Evolutionary conservation across 2,113 vertebrate species (phyloP).

Genomic region (Genyomyrus donnyi): DNA sequence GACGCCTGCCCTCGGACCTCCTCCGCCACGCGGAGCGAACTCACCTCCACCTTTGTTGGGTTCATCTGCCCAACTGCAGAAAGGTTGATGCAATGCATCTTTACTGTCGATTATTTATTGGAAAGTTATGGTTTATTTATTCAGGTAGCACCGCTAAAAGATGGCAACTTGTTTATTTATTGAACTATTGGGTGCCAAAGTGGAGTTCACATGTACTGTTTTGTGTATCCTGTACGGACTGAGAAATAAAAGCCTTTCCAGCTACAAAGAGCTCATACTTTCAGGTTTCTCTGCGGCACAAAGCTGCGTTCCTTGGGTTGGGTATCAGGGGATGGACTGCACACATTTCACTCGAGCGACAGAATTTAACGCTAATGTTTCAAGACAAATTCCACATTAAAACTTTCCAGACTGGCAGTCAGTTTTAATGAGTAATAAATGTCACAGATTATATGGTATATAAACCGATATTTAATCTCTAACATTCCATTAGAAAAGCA

Average conservation of each 20-base stretch:
- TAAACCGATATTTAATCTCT: not conserved
- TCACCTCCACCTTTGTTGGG: slow-evolving; percentile 23
- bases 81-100: slow-evolving; percentile 62
- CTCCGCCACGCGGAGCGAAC: not conserved
- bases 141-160: slow-evolving; percentile 51
- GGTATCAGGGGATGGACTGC: not conserved
- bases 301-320: not conserved
- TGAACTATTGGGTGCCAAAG: slow-evolving; percentile 65
- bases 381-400: not conserved
- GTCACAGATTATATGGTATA: not conserved
- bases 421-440: not conserved
- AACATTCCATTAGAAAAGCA: not conserved
- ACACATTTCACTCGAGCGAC: not conserved
- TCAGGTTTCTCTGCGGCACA: not conserved
- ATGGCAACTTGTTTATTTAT: slow-evolving; percentile 51
- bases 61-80: slow-evolving; percentile 25
- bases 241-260: slow-evolving; percentile 61
- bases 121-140: slow-evolving; percentile 67
- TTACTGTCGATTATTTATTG: slow-evolving; percentile 67
- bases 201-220: slow-evolving; percentile 47
- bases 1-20: not conserved
- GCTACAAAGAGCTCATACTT: slow-evolving; percentile 39
- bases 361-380: not conserved
- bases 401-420: not conserved
- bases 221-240: slow-evolving; percentile 55